Base-by-base conservation (phyloP, 2,888 invertebrate genomes). In the Ophion costatus region DNA sequence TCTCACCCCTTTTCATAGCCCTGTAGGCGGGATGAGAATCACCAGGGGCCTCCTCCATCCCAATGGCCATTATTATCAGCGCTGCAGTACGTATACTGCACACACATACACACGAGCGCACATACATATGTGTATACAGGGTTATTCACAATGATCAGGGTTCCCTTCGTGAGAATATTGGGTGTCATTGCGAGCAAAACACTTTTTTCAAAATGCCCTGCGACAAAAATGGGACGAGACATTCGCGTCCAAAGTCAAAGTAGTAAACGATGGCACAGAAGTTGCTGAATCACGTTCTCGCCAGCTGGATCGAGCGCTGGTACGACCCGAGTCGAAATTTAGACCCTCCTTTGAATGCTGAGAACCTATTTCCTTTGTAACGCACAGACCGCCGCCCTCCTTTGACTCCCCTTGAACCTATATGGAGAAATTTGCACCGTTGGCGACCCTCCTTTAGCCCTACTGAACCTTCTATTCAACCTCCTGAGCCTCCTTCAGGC, bases 51-150 rank as follows among this genome's bases (percentile, higher is more conserved):
- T 61, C 59, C 33, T 57, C 51, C 51, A 73, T 59, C 56, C 80
- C 64, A 69, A 69, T 70, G 22, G 64, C 76, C 51, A 67, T 83
- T 84, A 83, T 83, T 80, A 83, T 83, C 83, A 79, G 79, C 59
- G 76, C 71, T 59, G 14, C 51, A 17, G 63, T 38, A 61, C 67
- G 24, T 57, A 79, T 74, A 45, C 38, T 38, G 33, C 24, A 73
- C n/a, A 61, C 20, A 38, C n/a, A n/a, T 4, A 51, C 51, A 51
- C 6, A 51, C 17, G 3, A 20, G 2, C 3, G 10, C 59, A 20
- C 9, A 59, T 20, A 17, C 59, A 22, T 59, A 45, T 14, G 4
- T 51, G 17, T 14, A 14, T 51, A 51, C 51, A 51, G 51, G 17
- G 17, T 51, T 17, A 51, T 51, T 51, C 17, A 51, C 51, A 51